Conservation (phyloP, 2,888 invertebrate species). For the Masnerella sp. region DNA sequence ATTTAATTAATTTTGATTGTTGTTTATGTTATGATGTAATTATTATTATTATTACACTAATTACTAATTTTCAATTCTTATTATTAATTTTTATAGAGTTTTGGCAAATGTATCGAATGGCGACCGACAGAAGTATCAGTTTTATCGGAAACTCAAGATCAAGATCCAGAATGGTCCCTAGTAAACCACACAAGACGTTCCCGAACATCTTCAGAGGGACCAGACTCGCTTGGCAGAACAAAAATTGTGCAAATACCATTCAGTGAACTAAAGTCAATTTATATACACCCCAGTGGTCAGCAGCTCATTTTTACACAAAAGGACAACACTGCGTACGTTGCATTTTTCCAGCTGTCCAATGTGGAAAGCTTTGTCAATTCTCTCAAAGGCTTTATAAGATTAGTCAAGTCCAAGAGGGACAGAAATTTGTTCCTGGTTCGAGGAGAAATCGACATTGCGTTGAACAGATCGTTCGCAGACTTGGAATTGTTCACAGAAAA, state of each 20-base stretch:
- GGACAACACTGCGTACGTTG: constrained; percentile 85
- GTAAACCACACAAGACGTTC: constrained; percentile 85
- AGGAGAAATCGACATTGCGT: constrained; percentile 81
- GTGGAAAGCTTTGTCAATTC: constrained; percentile 86
- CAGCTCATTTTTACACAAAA: constrained; percentile 84
- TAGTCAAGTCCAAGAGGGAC: constrained; percentile 85
- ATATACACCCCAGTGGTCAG: constrained; percentile 80
- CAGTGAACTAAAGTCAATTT: constrained; percentile 83
- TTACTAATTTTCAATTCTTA: not conserved
- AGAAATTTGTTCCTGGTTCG: constrained; percentile 85
- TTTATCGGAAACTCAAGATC: constrained; percentile 87
- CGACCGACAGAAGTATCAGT: constrained; percentile 88
- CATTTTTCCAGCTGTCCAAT: constrained; percentile 91
- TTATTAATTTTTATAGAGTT: constrained; percentile 70
- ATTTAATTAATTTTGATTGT: too few relatives aligned
- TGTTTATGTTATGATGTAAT: too few relatives aligned
- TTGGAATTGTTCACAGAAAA: constrained; percentile 87
- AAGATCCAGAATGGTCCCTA: constrained; percentile 87
- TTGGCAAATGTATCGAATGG: constrained; percentile 88
- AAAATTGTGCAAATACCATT: constrained; percentile 81
- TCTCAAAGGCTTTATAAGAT: constrained; percentile 82
- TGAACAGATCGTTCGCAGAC: constrained; percentile 92
- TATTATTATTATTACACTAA: too few relatives aligned
- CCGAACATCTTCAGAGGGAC: constrained; percentile 78
- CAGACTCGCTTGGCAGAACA: constrained; percentile 76